These are phyloP conservation scores for Eucera pruinosa DNA, from an alignment of 2,888 invertebrate species.

Conservation along the genomic window DNA sequence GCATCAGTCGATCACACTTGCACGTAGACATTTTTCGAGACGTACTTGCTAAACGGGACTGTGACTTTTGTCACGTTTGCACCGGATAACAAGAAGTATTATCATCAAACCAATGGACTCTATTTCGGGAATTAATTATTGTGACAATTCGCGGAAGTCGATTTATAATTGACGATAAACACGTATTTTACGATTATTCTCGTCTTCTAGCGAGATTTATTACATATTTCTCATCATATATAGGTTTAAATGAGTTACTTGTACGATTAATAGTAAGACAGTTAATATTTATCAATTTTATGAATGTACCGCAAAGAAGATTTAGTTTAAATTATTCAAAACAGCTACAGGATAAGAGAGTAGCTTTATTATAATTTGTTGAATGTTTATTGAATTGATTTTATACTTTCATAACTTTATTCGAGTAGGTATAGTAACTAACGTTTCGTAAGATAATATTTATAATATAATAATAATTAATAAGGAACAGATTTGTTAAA, in stretches of 20 bases:
- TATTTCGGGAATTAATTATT: neutral
- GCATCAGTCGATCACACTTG: conserved; percentile 48
- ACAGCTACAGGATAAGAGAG: too few species aligned
- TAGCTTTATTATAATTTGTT: too few species aligned
- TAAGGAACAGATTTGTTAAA: too few species aligned
- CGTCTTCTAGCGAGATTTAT: neutral
- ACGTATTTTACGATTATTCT: neutral
- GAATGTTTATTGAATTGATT: too few species aligned
- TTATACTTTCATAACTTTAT: too few species aligned
- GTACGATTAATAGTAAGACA: too few species aligned
- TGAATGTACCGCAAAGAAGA: too few species aligned
- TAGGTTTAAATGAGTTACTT: too few species aligned
- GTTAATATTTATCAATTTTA: neutral
- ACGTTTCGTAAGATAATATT: too few species aligned
- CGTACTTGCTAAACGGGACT: neutral
- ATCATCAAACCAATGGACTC: neutral
- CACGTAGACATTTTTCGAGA: conserved; percentile 38
- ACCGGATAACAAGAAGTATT: conserved; percentile 2
- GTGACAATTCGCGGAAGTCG: neutral
- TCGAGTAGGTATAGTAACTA: too few species aligned
- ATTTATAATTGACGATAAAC: neutral
- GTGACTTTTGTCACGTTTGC: conserved; percentile 21
- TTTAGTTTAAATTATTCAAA: too few species aligned
- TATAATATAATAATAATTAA: too few species aligned
- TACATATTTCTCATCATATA: neutral